Evolutionary conservation across 2,888 invertebrate species (phyloP).

Genomic region (Boloria selene): DNA sequence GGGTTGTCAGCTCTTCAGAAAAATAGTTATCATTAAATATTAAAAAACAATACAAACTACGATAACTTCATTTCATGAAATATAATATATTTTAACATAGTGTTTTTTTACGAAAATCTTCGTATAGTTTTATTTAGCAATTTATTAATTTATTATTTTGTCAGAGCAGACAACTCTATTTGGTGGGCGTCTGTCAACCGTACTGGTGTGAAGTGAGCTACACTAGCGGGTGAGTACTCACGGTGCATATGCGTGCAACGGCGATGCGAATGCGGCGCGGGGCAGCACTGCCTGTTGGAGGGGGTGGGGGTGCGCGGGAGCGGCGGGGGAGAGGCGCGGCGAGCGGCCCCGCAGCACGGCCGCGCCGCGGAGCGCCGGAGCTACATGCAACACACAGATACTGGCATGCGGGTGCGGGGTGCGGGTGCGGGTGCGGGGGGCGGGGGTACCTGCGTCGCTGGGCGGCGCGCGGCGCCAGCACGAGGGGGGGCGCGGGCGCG

Average conservation of each 20-base stretch:
- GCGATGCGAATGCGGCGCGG: constrained; percentile 88
- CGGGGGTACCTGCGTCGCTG: constrained; percentile 81
- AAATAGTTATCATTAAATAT: too few species aligned
- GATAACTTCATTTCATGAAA: too few species aligned
- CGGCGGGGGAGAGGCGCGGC: constrained; percentile 85
- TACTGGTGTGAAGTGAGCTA: constrained; percentile 28
- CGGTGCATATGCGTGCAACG: constrained; percentile 95
- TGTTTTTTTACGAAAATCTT: too few species aligned
- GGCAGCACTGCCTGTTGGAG: constrained; percentile 81
- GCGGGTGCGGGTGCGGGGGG: constrained; percentile 45
- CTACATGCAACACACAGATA: constrained; percentile 79
- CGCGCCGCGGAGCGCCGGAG: constrained; percentile 85
- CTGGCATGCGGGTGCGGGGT: constrained; percentile 62
- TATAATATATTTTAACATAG: too few species aligned
- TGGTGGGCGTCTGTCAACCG: too few species aligned
- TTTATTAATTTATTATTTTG: too few species aligned
- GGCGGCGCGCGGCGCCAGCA: constrained; percentile 88
- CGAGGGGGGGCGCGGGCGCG: constrained; percentile 85
- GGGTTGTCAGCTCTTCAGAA: too few species aligned
- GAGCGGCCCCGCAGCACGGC: constrained; percentile 87
- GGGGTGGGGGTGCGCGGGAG: constrained; percentile 71
- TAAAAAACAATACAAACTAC: too few species aligned
- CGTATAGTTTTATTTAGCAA: too few species aligned
- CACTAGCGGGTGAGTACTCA: constrained; percentile 83
- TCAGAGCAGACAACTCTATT: too few species aligned